Evolutionary conservation across 1,140 invertebrate species (phyloP).

Genomic region (Nymphalis io): DNA sequence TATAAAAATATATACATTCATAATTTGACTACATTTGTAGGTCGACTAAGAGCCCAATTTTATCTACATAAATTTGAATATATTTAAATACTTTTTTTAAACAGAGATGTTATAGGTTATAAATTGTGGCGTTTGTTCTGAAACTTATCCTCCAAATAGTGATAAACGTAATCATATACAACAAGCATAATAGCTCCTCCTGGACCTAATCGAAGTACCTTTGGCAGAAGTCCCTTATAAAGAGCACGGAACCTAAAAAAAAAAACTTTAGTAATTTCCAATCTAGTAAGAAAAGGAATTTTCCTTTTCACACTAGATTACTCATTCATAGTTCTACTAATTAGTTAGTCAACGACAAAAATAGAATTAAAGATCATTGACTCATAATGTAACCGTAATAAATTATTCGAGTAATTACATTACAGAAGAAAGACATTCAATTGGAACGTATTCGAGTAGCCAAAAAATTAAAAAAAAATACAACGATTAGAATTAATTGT

Average conservation of each 20-base stretch:
- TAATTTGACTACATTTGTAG: background rate
- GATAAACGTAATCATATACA: constrained; percentile 90
- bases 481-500: background rate
- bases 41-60: too few species aligned
- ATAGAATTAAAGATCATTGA: constrained; percentile 37
- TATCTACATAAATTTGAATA: too few species aligned
- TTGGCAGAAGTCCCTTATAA: constrained; percentile 95
- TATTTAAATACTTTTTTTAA: too few species aligned
- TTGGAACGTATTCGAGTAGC: background rate
- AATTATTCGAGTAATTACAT: constrained; percentile 1
- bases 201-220: constrained; percentile 93
- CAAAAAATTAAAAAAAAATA: background rate
- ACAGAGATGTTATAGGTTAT: background rate
- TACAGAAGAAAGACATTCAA: background rate
- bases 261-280: constrained; percentile 10
- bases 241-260: constrained; percentile 88
- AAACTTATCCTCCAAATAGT: constrained; percentile 84
- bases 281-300: too few species aligned
- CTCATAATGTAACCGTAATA: constrained; percentile 1
- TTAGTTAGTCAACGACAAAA: constrained; percentile 10
- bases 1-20: background rate
- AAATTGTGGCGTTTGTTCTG: constrained; percentile 36
- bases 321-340: constrained; percentile 15
- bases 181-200: constrained; percentile 95
- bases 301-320: background rate